Base-by-base conservation (phyloP, 2,797 vertebrate species). In the Acestrorhynchus altus region DNA sequence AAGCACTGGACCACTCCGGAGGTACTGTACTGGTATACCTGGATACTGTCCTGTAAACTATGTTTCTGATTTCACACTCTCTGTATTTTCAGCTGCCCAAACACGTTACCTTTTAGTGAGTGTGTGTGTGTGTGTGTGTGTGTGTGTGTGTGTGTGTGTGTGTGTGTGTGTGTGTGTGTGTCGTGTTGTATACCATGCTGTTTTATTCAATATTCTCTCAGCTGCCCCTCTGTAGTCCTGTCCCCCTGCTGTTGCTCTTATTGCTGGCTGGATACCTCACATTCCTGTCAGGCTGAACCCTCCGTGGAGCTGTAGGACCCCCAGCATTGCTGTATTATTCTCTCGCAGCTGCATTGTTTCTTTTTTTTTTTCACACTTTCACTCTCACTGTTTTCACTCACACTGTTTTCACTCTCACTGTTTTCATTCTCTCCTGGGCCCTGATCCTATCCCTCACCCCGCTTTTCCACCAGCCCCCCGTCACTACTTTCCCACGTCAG, bases 231-330 rank as follows among this genome's bases (percentile, higher is more conserved):
- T 51, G 63, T 42, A 60, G 16, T 26, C 63, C 42, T 20, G 6
- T 42, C 49, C 65, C 61, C 72, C 79, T 79, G 63, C 68, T 76
- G 74, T 24, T 74, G 12, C 39, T 39, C 61, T 73, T 83, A 69
- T 84, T 81, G 35, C 79, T 40, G 31, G 60, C 63, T 52, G 44
- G 46, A 24, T 68, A 61, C 51, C 63, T 22, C 72, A 82, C 77
- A 84, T 82, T 82, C 80, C 80, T 84, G 40, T 63, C 56, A 59
- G 35, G 65, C 60, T 71, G 73, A 72, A 66, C 52, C 4, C 52
- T 24, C 22, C 24, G 20, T 56, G 24, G 52, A 26, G 52, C 24
- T n/a, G n/a, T 57, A n/a, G 40, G 26, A 46, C 22, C 74, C 40
- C 70, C 68, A 74, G 63, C n/a, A 9, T 56, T 4, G 73, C 56